Evolutionary conservation across 2,113 vertebrate species (phyloP).

Genomic region (Protomyctophum bolini): DNA sequence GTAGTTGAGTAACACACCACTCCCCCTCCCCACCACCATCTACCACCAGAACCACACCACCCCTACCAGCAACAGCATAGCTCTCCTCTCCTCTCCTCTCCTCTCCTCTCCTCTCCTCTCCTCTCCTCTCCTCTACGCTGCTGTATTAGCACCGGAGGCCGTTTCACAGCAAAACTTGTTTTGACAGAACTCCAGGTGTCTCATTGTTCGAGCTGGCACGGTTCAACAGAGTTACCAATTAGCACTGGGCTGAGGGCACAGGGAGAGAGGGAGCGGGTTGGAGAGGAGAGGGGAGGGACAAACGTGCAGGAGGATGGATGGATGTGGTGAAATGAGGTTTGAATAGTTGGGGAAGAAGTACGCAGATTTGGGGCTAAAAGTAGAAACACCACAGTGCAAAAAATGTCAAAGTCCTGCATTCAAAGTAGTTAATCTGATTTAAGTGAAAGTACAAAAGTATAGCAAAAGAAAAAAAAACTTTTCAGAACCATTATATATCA

Average conservation of each 20-base stretch:
- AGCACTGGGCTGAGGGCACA: constrained; percentile 77
- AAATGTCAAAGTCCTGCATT: too few relatives aligned
- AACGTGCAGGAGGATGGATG: not conserved
- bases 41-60: too few relatives aligned
- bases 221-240: constrained; percentile 87
- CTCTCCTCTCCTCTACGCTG: constrained; percentile 23
- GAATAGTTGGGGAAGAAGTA: constrained; percentile 15
- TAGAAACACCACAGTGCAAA: too few relatives aligned
- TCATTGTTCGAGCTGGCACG: constrained; percentile 82
- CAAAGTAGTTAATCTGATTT: too few relatives aligned
- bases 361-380: too few relatives aligned
- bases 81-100: not conserved
- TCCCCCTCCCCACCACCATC: not conserved
- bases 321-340: constrained; percentile 1
- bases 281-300: constrained; percentile 20
- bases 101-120: not conserved
- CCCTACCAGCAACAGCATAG: too few relatives aligned
- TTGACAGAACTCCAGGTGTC: constrained; percentile 88
- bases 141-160: constrained; percentile 72
- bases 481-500: too few relatives aligned
- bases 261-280: constrained; percentile 47
- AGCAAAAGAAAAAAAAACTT: too few relatives aligned
- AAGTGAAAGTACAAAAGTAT: too few relatives aligned
- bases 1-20: too few relatives aligned
- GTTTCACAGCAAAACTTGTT: constrained; percentile 84